A percentile compares a stretch with the other conserved stretches of the same genome.
These are phyloP conservation scores for Passerculus sandwichensis DNA, from an alignment of 2,797 vertebrate species.

Conservation along the genomic window DNA sequence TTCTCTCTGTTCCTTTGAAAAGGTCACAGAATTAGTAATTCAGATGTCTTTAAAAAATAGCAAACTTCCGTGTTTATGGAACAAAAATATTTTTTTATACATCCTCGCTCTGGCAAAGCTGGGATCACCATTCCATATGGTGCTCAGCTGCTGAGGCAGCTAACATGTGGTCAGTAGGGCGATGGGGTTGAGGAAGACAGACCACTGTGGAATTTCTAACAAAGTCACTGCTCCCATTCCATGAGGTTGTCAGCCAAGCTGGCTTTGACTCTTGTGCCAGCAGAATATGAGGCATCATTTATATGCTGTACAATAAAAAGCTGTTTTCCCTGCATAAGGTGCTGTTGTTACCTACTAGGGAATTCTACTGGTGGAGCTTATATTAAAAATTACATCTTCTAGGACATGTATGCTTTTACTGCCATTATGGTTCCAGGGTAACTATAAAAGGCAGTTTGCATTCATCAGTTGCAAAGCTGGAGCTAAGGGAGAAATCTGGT, in stretches of 20 bases:
- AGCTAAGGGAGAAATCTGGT: neutral
- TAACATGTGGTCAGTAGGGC: neutral
- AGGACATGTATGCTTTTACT: neutral
- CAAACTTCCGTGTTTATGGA: neutral
- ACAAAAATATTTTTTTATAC: neutral
- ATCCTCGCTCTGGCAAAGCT: neutral
- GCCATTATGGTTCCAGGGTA: neutral
- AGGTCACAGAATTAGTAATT: slow-evolving; percentile 8
- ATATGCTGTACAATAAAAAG: neutral
- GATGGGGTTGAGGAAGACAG: neutral
- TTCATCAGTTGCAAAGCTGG: neutral
- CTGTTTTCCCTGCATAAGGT: neutral
- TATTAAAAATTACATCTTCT: neutral
- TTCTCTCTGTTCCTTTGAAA: neutral
- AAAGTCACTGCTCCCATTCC: neutral
- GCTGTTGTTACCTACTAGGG: neutral
- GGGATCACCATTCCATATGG: neutral
- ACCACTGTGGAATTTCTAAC: neutral
- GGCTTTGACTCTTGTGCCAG: neutral
- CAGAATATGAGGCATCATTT: neutral
- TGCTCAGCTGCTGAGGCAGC: neutral
- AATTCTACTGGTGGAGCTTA: neutral
- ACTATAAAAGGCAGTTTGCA: neutral
- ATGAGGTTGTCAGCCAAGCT: neutral
- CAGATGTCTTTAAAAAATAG: neutral